These are phyloP conservation scores for Drosophila busckii DNA, from an alignment of 1,140 invertebrate genomes.

Conservation along the genomic window DNA sequence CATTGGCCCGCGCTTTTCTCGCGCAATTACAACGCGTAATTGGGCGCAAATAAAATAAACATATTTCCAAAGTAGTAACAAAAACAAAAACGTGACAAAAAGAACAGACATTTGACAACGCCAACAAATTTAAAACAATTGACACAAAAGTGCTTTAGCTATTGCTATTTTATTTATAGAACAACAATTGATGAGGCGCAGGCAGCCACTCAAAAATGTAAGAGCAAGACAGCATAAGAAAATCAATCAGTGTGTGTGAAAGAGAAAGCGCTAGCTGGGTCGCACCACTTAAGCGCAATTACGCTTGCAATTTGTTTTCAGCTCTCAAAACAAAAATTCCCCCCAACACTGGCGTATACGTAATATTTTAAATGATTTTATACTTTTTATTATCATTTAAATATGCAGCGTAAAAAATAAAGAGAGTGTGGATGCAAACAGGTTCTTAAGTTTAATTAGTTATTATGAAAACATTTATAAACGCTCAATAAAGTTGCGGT, in stretches of 20 bases:
- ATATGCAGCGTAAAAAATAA: no score
- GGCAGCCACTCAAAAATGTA: conserved; percentile 53
- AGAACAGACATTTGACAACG: conserved; percentile 19
- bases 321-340: conserved; percentile 49
- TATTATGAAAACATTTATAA: conserved; percentile 62
- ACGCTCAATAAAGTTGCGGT: conserved; percentile 1
- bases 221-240: neutral
- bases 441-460: conserved; percentile 58
- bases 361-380: conserved; percentile 75
- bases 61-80: neutral
- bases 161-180: conserved; percentile 61
- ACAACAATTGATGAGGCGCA: conserved; percentile 71
- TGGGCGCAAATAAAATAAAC: conserved; percentile 34
- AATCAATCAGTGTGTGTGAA: neutral
- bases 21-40: conserved; percentile 60
- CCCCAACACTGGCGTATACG: conserved; percentile 44
- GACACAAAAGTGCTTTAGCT: conserved; percentile 26
- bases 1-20: conserved; percentile 12
- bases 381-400: conserved; percentile 66
- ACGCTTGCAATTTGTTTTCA: conserved; percentile 71
- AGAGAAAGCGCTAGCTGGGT: conserved; percentile 23
- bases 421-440: conserved; percentile 31
- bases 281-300: conserved; percentile 67
- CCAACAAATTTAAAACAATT: conserved; percentile 61
- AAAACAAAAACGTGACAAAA: neutral